Conservation (phyloP, 1,140 invertebrate genomes). For the Zaprionus inermis region DNA sequence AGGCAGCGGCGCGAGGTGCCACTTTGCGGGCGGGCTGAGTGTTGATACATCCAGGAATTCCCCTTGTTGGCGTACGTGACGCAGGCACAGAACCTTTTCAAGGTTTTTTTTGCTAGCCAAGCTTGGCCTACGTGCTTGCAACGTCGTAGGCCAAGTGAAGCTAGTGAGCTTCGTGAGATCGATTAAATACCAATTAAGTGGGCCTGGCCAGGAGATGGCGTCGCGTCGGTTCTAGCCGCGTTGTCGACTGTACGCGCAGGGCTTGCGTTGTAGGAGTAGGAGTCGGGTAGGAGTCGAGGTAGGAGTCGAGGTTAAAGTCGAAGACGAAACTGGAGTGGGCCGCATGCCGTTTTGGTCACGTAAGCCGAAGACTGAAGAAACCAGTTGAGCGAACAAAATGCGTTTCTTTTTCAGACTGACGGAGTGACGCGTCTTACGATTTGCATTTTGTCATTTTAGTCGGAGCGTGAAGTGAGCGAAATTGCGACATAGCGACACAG, state of each 20-base stretch:
- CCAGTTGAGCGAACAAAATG: constrained; percentile 43
- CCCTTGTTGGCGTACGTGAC: constrained; percentile 44
- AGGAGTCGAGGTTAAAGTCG: not conserved
- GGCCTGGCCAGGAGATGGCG: constrained; percentile 12
- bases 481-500: constrained; percentile 10
- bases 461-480: constrained; percentile 8
- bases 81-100: constrained; percentile 66
- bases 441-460: constrained; percentile 35
- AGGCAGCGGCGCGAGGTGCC: constrained; percentile 1
- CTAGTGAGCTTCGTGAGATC: constrained; percentile 27
- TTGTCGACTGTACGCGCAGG: constrained; percentile 25
- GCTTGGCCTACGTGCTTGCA: constrained; percentile 52
- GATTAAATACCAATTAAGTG: constrained; percentile 55
- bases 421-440: constrained; percentile 19
- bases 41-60: constrained; percentile 60
- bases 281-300: not conserved
- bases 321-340: not conserved
- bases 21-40: not conserved
- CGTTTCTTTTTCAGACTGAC: constrained; percentile 1
- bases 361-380: constrained; percentile 60
- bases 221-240: constrained; percentile 40
- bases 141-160: constrained; percentile 42
- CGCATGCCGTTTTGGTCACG: constrained; percentile 56
- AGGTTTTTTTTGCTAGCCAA: constrained; percentile 58
- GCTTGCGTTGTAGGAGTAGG: not conserved